Evolutionary conservation across 1,140 invertebrate species (phyloP).

Genomic region (Vanessa atalanta): DNA sequence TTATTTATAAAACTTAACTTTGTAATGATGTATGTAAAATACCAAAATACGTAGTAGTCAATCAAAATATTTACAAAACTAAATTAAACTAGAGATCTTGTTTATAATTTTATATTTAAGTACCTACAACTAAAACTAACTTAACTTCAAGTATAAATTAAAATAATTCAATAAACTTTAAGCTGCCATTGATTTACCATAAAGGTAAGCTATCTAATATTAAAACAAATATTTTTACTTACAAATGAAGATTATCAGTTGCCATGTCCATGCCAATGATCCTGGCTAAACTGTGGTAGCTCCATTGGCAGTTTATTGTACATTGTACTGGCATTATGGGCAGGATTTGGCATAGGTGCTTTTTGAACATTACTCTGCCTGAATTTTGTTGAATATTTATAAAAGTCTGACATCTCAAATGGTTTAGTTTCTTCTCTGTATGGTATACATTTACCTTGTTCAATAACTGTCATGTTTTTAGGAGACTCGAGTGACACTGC

Average conservation of each 20-base stretch:
- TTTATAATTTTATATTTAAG: slow-evolving; percentile 35
- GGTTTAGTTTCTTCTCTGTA: slow-evolving; percentile 97
- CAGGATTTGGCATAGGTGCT: slow-evolving; percentile 43
- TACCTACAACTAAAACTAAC: slow-evolving; percentile 37
- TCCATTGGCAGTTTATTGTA: slow-evolving; percentile 71
- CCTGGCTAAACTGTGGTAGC: slow-evolving; percentile 63
- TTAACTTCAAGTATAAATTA: slow-evolving; percentile 16
- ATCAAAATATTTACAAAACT: slow-evolving; percentile 5
- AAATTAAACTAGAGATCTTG: slow-evolving; percentile 39
- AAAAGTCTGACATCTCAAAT: slow-evolving; percentile 98
- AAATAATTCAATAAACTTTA: slow-evolving; percentile 10
- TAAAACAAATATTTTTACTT: not conserved
- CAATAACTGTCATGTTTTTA: slow-evolving; percentile 91
- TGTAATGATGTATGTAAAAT: slow-evolving; percentile 8
- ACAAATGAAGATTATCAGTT: slow-evolving; percentile 27
- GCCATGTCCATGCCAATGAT: slow-evolving; percentile 59
- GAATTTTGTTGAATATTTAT: slow-evolving; percentile 97
- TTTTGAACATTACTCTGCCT: slow-evolving; percentile 82
- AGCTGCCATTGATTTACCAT: not conserved
- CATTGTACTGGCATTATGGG: slow-evolving; percentile 46
- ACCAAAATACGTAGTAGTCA: not conserved
- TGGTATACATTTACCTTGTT: slow-evolving; percentile 93
- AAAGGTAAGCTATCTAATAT: not conserved
- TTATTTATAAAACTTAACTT: not conserved
- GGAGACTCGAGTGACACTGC: slow-evolving; percentile 86